These are phyloP conservation scores for Campoplex capitator DNA, from an alignment of 2,888 invertebrate genomes.

Conservation along the genomic window DNA sequence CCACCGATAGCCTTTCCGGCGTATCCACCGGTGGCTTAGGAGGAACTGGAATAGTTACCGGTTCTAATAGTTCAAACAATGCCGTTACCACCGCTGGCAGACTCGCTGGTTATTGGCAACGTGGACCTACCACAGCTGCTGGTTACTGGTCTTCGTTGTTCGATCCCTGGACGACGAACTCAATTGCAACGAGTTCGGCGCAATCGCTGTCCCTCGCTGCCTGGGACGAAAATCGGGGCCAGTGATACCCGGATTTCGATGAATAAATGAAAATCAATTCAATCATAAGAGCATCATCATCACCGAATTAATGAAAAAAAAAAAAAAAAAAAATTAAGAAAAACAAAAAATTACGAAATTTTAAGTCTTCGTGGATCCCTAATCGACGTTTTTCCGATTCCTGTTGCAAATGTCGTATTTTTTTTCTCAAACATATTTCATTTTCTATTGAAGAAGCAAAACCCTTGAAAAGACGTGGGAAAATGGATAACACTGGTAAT, in stretches of 20 bases:
- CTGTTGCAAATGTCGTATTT: neutral
- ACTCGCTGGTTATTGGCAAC: constrained; percentile 83
- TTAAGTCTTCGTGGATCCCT: constrained; percentile 50
- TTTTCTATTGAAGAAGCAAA: neutral
- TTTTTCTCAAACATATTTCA: neutral
- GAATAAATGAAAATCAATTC: constrained; percentile 3
- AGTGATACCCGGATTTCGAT: constrained; percentile 67
- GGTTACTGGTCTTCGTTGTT: constrained; percentile 83
- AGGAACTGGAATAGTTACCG: constrained; percentile 74
- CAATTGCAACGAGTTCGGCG: constrained; percentile 77
- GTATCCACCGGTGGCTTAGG: constrained; percentile 73
- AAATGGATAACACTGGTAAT: neutral
- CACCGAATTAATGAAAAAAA: constrained; percentile 57
- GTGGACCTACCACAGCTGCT: constrained; percentile 79
- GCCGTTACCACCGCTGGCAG: constrained; percentile 74
- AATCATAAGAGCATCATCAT: constrained; percentile 29
- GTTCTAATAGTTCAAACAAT: constrained; percentile 47
- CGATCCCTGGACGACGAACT: constrained; percentile 82
- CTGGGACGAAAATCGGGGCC: constrained; percentile 79
- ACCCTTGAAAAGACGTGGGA: neutral
- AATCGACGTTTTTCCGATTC: constrained; percentile 54
- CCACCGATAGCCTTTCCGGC: constrained; percentile 62
- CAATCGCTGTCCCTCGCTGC: constrained; percentile 79
- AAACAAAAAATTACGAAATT: no score
- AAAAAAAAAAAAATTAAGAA: no score